Base-by-base conservation (phyloP, 2,797 vertebrate genomes). In the Pipistrellus nathusii region DNA sequence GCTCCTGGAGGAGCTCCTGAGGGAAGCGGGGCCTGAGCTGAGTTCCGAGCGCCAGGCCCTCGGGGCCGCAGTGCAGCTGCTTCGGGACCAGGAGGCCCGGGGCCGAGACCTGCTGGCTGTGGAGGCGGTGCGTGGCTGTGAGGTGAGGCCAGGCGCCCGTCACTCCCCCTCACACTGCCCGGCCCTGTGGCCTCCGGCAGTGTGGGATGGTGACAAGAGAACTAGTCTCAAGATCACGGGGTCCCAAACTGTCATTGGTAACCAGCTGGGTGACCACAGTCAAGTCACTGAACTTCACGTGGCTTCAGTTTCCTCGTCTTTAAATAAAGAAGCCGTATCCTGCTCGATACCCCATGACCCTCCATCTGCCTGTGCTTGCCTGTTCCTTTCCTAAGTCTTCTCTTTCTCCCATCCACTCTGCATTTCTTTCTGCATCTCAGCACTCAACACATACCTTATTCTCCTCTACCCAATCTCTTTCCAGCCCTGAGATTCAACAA, bases 101-200 rank as follows among this genome's bases (percentile, higher is more conserved):
- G 99, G 99, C 95, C 98, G 99, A 97, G 99, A 99, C 97, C 98
- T 99, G 94, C 96, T 99, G 90, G 99, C 99, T 59, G 99, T 98
- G 57, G 99, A 99, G 98, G 99, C 99, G n/a, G 99, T 99, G 96
- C 98, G 97, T 30, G 99, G 99, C 90, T 99, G 99, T 95, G 99
- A 99, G 98, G 99, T 99, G 97, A 99, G 98, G 97, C 90, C 15
- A 0, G 51, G 41, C 57, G 53, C 46, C 27, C 41, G 46, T 57
- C 59, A 30, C 75, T 92, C 53, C 62, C 30, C 2, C 57, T 69
- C 78, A 38, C 6, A 57, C 44, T 3, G 2, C 57, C 62, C 11
- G n/a, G 44, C 38, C 41, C 62, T 68, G 25, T 75, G 23, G 46
- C 76, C 72, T 73, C 78, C 53, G 68, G 53, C 32, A 75, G 6